Conservation (phyloP, 1,140 invertebrate species). For the Calliopsis andreniformis region DNA sequence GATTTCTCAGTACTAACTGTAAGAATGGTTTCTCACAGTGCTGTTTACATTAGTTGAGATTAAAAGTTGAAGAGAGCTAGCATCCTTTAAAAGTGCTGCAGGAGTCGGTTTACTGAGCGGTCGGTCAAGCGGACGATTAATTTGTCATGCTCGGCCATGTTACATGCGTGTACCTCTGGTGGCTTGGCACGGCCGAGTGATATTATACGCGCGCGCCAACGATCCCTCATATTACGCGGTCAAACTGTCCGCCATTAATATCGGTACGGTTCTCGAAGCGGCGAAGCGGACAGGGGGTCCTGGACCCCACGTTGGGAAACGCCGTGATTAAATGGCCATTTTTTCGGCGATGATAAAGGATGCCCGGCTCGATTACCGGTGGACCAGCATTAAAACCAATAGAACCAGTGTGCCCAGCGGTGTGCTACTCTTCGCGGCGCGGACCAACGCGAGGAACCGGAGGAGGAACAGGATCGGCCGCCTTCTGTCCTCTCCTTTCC, state of each 20-base stretch:
- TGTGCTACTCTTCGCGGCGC: conserved; percentile 10
- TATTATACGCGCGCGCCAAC: conserved; percentile 57
- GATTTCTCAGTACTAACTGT: too few relatives aligned
- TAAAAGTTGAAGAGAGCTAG: too few relatives aligned
- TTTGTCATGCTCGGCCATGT: conserved; percentile 48
- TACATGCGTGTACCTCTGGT: conserved; percentile 42
- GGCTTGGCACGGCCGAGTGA: conserved; percentile 44
- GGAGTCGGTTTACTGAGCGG: neutral
- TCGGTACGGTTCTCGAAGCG: conserved; percentile 30
- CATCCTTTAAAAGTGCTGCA: neutral
- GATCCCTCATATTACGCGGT: conserved; percentile 59
- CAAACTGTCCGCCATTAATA: conserved; percentile 58
- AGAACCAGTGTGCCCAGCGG: conserved; percentile 24
- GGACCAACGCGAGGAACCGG: neutral
- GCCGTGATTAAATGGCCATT: conserved; percentile 57
- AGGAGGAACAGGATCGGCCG: neutral
- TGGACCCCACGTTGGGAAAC: conserved; percentile 56
- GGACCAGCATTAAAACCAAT: conserved; percentile 47
- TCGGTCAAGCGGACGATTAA: conserved; percentile 45
- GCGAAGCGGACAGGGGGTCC: conserved; percentile 43
- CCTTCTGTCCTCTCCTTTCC: neutral
- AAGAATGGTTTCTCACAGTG: too few relatives aligned
- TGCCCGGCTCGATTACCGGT: conserved; percentile 46
- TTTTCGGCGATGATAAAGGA: conserved; percentile 57
- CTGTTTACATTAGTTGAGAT: too few relatives aligned